Evolutionary conservation across 2,888 invertebrate species (phyloP).

Genomic region (Dinocampus coccinellae): DNA sequence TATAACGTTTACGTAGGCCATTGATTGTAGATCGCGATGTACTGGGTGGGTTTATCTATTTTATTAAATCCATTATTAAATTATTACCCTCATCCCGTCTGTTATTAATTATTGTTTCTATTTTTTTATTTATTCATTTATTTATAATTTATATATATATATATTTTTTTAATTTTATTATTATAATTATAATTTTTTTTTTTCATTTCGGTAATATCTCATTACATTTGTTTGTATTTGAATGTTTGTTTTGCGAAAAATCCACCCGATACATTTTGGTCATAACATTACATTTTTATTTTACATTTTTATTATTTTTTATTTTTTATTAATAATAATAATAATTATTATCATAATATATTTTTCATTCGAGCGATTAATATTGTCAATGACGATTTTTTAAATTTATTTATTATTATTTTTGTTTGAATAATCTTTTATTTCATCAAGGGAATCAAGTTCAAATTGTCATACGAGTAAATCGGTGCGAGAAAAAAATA

Average conservation of each 20-base stretch:
- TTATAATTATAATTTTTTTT: no score
- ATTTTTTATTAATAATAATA: no score
- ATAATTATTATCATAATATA: no score
- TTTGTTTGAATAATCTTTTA: no score
- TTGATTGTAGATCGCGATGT: constrained; percentile 55
- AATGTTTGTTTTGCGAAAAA: constrained; percentile 10
- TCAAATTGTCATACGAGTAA: constrained; percentile 24
- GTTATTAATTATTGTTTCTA: constrained; percentile 27
- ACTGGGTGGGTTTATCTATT: constrained; percentile 37
- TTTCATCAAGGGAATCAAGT: constrained; percentile 45
- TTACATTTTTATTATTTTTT: constrained; percentile 44
- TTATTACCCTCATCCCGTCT: constrained; percentile 19
- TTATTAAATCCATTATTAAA: constrained; percentile 31
- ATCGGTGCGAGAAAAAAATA: neutral
- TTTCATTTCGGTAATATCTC: constrained; percentile 1
- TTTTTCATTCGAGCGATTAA: constrained; percentile 49
- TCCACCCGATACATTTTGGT: constrained; percentile 43
- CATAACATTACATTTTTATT: constrained; percentile 47
- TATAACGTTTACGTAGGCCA: constrained; percentile 60
- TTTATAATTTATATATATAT: no score
- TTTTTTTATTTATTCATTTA: constrained; percentile 19
- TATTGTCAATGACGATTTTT: constrained; percentile 55
- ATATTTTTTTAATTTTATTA: no score
- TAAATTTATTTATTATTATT: neutral
- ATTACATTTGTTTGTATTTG: constrained; percentile 17